A percentile compares a stretch with the other conserved stretches of the same genome.
Conservation (phyloP, 2,113 vertebrate species). For the Hydropotes inermis region DNA sequence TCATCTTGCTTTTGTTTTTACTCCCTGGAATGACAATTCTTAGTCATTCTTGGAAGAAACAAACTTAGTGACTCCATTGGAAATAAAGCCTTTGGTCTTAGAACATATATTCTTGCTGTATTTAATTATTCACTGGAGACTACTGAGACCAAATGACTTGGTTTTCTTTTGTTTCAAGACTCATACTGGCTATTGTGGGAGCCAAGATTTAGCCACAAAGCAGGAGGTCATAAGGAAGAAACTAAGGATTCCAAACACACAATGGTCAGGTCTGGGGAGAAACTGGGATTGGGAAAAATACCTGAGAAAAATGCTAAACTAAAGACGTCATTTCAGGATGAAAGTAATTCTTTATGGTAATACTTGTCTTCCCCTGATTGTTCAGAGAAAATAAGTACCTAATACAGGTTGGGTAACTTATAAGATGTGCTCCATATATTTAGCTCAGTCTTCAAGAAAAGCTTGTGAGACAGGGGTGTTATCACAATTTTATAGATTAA, state of each 20-base stretch:
- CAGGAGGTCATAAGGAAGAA: not conserved
- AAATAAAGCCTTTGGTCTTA: not conserved
- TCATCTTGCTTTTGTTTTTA: not conserved
- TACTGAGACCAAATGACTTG: not conserved
- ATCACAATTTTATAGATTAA: not conserved
- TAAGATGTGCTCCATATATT: not conserved
- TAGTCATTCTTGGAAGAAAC: not conserved
- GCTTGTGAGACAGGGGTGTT: not conserved
- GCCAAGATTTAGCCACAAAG: not conserved
- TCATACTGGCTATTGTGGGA: not conserved
- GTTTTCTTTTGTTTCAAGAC: not conserved
- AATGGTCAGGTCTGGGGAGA: not conserved
- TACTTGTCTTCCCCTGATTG: not conserved
- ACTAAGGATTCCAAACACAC: accelerated
- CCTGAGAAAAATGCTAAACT: not conserved
- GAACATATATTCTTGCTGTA: not conserved
- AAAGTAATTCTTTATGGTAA: not conserved
- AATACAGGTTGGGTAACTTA: not conserved
- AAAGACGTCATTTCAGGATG: not conserved
- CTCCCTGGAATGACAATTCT: not conserved
- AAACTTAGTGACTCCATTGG: not conserved
- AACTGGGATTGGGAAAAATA: not conserved
- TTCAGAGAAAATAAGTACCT: not conserved
- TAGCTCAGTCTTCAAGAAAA: not conserved
- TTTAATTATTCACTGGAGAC: not conserved